These are phyloP conservation scores for Rhynchotus rufescens DNA, from an alignment of 2,797 vertebrate genomes.

Conservation along the genomic window DNA sequence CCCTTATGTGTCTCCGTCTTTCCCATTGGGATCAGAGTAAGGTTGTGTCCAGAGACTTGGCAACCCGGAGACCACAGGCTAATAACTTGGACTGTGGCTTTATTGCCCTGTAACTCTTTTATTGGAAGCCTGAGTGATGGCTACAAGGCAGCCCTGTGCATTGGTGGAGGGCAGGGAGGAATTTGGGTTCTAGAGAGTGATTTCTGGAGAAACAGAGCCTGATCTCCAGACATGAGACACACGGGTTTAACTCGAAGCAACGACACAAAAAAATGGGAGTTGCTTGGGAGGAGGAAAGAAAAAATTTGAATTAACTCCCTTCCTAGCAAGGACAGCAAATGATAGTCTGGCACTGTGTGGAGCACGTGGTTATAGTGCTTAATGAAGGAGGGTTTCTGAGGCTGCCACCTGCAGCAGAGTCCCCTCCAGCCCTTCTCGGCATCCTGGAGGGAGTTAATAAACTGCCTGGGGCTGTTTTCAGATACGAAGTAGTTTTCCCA, in stretches of 20 bases:
- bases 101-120: neutral
- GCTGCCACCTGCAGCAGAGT: neutral
- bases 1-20: neutral
- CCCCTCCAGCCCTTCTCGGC: neutral
- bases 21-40: neutral
- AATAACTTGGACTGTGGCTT: neutral
- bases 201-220: neutral
- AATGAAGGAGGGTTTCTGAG: neutral
- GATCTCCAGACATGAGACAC: neutral
- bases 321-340: neutral
- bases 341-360: neutral
- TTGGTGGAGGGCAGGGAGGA: neutral
- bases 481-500: neutral
- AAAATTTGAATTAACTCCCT: neutral
- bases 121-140: neutral
- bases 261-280: neutral
- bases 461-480: neutral
- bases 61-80: neutral
- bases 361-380: neutral
- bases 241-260: neutral
- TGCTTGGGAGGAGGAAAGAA: neutral
- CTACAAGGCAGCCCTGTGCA: neutral
- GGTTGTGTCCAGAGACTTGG: neutral
- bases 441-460: neutral
- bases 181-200: neutral